Evolutionary conservation across 1,140 invertebrate genomes (phyloP), one percentile per base, ranked within the genome.

Genomic region (Euwallacea fornicatus): DNA sequence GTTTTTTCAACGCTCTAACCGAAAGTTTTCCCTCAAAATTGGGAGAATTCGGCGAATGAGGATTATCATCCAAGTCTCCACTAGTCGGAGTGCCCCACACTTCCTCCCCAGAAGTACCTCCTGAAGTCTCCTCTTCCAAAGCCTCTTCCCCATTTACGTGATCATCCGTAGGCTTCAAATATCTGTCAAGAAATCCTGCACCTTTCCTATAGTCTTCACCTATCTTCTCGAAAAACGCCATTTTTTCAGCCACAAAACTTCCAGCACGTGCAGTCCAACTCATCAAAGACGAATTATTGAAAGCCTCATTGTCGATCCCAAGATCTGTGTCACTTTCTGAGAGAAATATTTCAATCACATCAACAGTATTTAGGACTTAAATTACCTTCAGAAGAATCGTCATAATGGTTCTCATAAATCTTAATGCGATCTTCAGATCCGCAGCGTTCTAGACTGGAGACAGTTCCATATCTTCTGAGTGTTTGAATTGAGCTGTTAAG

Each of bases 51-150:
- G 86, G 85, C 63, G 90, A 88, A 65, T 85, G 84, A 54, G 83
- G 79, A 59, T 82, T 74, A 73, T 93, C 91, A 61, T 92, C 91
- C 74, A 91, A 88, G 7, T 92, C 87, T 2, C 91, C 91, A 69
- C 91, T 93, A 2, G 91, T 93, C 2, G 91, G 91, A 0, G 92
- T 94, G 1, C 92, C 92, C 92, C 91, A 94, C 42, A 92, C 89
- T 78, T 94, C 92, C 79, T 93, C 91, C 0, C 91, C 91, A 2
- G 91, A 93, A 11, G 89, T 90, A 0, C 88, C 91, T 0, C 90
- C 91, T 50, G 91, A 93, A 0, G 87, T 90, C 62, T 89, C 89
- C 10, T 88, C 88, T 66, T 90, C 89, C 54, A 87, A 85, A 70
- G 76, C 76, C 55, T 85, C 80, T 61, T 85, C 81, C 69, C 84